phyloP scores from a whole-genome alignment of 2,113 vertebrate genomes.

The Microcebus ravelobensis region DNA sequence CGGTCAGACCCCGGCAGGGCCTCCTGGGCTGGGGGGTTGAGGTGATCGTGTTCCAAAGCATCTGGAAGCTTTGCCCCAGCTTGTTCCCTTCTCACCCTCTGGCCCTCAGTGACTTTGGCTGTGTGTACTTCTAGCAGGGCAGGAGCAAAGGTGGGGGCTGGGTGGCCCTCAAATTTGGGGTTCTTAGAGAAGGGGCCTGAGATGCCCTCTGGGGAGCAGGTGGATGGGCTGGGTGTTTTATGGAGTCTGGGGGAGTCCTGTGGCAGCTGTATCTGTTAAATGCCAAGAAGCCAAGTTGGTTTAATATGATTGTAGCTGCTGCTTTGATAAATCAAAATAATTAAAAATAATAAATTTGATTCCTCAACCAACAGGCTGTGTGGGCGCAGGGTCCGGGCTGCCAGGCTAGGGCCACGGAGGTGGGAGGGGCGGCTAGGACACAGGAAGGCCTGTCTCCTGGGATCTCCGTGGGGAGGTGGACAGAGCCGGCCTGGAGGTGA shows the following conservation, averaged over 20 bases:
- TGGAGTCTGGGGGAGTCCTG: conserved; percentile 85
- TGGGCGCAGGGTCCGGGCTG: conserved; percentile 77
- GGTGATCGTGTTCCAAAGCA: background rate
- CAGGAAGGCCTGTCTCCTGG: background rate
- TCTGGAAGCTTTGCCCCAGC: background rate
- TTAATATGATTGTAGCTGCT: conserved; percentile 90
- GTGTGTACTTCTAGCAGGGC: rapidly evolving
- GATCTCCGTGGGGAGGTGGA: background rate
- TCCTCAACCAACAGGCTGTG: conserved; percentile 86
- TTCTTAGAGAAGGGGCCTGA: background rate
- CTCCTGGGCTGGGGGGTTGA: background rate
- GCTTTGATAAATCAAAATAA: conserved; percentile 94
- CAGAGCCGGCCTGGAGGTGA: background rate
- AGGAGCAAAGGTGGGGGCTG: background rate
- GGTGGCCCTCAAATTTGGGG: background rate
- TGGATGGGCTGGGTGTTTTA: conserved; percentile 80
- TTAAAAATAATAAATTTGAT: conserved; percentile 94
- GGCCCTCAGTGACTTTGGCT: background rate
- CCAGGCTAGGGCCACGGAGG: background rate
- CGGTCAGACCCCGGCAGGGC: background rate
- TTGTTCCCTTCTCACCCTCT: background rate
- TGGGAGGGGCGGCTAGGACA: conserved; percentile 1
- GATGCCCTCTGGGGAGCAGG: conserved; percentile 24
- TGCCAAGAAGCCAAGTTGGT: conserved; percentile 87
- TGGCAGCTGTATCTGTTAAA: conserved; percentile 87